Percentiles rank a stretch among this genome's conserved stretches.
phyloP scores from a whole-genome alignment of 1,140 invertebrate genomes.

The Chironomus tepperi region DNA sequence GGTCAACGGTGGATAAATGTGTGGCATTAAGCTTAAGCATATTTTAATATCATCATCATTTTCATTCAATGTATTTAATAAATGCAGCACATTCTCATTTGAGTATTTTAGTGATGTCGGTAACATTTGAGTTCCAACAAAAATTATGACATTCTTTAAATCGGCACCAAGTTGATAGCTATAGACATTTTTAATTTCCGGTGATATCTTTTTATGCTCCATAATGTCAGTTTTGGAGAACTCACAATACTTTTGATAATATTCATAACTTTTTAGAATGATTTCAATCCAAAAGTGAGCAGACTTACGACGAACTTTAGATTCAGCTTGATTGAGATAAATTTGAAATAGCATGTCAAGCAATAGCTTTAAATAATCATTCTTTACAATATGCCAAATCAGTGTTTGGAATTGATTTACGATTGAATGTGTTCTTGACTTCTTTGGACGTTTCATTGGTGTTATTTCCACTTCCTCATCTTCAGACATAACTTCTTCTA shows the following conservation, averaged over 20 bases:
- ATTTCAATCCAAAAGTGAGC: neutral
- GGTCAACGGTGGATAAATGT: slow-evolving; percentile 31
- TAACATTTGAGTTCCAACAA: slow-evolving; percentile 1
- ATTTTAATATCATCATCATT: neutral
- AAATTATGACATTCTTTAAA: neutral
- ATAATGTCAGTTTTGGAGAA: neutral
- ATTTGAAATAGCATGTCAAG: neutral
- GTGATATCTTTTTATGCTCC: neutral
- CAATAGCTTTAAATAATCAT: slow-evolving; percentile 2
- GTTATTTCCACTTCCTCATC: neutral
- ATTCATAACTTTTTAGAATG: neutral
- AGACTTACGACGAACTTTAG: neutral
- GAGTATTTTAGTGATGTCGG: neutral
- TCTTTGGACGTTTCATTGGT: neutral
- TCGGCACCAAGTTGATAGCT: neutral
- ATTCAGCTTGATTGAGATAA: neutral
- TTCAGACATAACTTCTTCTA: neutral
- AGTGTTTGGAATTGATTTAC: neutral
- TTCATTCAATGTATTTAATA: neutral
- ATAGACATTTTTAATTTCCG: slow-evolving; percentile 30
- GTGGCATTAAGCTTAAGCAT: slow-evolving; percentile 26
- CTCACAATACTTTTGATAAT: slow-evolving; percentile 6
- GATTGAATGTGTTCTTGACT: neutral
- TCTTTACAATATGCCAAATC: slow-evolving; percentile 10
- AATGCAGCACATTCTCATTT: neutral